Evolutionary conservation across 2,113 vertebrate species (phyloP).

Genomic region (Mola mola): DNA sequence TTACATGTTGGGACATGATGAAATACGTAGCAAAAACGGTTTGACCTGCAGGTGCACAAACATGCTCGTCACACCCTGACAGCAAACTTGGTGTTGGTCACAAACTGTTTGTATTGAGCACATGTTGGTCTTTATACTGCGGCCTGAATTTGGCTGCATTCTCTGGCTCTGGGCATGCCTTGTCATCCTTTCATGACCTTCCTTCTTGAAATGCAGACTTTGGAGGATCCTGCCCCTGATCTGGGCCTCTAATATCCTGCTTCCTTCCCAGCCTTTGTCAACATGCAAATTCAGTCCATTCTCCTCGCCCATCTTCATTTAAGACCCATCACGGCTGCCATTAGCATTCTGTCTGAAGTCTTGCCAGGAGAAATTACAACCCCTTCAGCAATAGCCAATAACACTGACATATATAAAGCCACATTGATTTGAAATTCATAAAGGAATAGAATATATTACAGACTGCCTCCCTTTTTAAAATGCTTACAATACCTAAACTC

Average conservation of each 20-base stretch:
- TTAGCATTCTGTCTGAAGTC: constrained; percentile 67
- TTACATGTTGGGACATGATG: too few relatives aligned
- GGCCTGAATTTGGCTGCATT: background rate
- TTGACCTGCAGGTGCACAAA: too few relatives aligned
- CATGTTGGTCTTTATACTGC: background rate
- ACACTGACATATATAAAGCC: constrained; percentile 63
- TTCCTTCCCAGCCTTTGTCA: constrained; percentile 47
- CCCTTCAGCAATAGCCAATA: constrained; percentile 56
- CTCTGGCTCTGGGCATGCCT: background rate
- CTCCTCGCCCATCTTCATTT: constrained; percentile 50
- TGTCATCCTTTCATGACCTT: constrained; percentile 3
- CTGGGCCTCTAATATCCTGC: constrained; percentile 41
- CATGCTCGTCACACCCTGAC: too few relatives aligned
- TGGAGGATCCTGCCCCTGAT: constrained; percentile 13
- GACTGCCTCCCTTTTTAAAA: constrained; percentile 47
- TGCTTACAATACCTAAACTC: constrained; percentile 50
- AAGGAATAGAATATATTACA: constrained; percentile 59
- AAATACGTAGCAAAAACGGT: too few relatives aligned
- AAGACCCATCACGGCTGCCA: constrained; percentile 45
- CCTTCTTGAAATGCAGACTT: constrained; percentile 9
- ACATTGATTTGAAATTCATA: constrained; percentile 67
- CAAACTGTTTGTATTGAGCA: background rate
- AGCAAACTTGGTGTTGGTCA: too few relatives aligned
- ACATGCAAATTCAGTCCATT: constrained; percentile 61
- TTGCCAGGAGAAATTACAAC: constrained; percentile 65